Base-by-base conservation (phyloP, 2,113 vertebrate genomes). In the Pandion haliaetus region DNA sequence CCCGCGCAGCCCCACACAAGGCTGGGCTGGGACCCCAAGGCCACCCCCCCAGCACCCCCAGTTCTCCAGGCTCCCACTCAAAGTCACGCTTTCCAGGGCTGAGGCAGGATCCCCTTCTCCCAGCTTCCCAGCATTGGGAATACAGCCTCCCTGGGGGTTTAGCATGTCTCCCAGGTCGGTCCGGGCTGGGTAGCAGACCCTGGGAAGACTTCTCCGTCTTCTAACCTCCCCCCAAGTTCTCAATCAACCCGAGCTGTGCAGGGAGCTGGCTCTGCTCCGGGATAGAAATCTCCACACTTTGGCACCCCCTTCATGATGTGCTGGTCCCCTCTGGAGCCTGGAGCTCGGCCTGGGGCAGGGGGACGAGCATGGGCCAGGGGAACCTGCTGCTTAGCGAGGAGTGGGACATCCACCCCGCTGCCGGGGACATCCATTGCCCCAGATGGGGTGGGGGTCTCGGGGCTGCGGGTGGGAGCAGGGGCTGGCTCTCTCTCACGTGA, bases 241-340 rank as follows among this genome's bases (percentile, higher is more conserved):
- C 36, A 2, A 1, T 29, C 1, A 1, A 28, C 6, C 54, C 0
- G 9, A 31, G 40, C 13, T 2, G 0, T 14, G 23, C n/a, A 20
- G 74, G 57, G 55, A 78, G 23, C 57, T 42, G 76, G 19, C 36
- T 83, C 47, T 62, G 74, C 65, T 61, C 66, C 0, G 6, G 29
- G 47, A 1, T 29, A 34, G 65, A 70, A 19, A 66, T 40, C 14
- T 16, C 47, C 9, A 49, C 11, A 42, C n/a, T 77, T 76, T 0
- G 4, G 19, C 29, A 28, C 29, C 61, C 69, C 34, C 57, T 32
- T 17, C 4, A 6, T 3, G 0, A 4, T 0, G 38, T 20, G 17
- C 4, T 5, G 45, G 36, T 26, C 50, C 24, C 14, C 14, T 28
- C 57, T 4, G n/a, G 71, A 76, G 49, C 49, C 73, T 1, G 12